Conservation (phyloP, 2,888 invertebrate genomes). For the Notodromas monacha region DNA sequence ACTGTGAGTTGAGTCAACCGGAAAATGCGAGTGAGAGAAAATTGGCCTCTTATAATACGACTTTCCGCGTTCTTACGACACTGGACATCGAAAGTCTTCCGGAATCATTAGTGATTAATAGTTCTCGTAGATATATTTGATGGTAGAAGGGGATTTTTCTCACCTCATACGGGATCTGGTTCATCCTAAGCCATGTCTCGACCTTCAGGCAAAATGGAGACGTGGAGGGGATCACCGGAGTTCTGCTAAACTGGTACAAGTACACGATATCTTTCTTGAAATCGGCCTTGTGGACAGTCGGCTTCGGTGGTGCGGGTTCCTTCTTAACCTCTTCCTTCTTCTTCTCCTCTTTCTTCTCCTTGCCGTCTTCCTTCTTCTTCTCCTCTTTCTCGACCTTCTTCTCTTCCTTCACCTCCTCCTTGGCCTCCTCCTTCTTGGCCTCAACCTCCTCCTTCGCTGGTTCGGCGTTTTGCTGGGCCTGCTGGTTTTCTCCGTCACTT, state of each 20-base stretch:
- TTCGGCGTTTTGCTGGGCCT: background rate
- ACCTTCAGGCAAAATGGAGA: conserved; percentile 81
- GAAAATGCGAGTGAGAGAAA: too few relatives aligned
- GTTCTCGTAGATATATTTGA: too few relatives aligned
- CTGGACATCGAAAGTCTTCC: too few relatives aligned
- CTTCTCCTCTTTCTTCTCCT: conserved; percentile 1
- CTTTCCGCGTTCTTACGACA: too few relatives aligned
- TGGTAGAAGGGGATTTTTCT: conserved; percentile 15
- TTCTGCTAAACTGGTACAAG: conserved; percentile 69
- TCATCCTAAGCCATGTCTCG: conserved; percentile 73
- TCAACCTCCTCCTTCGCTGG: background rate
- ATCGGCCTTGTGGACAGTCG: conserved; percentile 48
- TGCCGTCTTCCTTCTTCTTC: conserved; percentile 1
- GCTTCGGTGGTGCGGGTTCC: background rate
- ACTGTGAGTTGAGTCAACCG: too few relatives aligned
- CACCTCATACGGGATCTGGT: conserved; percentile 76
- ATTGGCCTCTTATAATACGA: too few relatives aligned
- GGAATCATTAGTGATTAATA: conserved; percentile 5
- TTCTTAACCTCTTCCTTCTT: background rate
- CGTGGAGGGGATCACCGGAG: conserved; percentile 53
- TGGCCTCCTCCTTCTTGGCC: background rate
- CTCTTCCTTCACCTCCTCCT: conserved; percentile 1
- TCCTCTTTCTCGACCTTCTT: background rate
- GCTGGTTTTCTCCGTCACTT: background rate
- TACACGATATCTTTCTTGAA: conserved; percentile 74